Base-by-base conservation (phyloP, 2,113 vertebrate species). In the Nesogale talazaci region DNA sequence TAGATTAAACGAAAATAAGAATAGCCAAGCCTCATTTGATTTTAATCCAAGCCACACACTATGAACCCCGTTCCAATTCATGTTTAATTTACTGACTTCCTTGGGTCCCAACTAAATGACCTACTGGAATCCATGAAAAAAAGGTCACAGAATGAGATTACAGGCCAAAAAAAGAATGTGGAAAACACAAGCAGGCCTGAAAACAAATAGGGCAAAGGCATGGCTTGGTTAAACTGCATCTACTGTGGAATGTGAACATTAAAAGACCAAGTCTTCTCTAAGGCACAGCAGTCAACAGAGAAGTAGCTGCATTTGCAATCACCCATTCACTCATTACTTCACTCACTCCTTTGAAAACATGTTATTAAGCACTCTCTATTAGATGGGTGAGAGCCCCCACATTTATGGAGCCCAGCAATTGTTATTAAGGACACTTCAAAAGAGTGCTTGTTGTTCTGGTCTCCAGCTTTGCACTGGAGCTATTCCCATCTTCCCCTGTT, bases 151-250 rank as follows among this genome's bases (percentile, higher is more conserved):
- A 97, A 92, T 92, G 97, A 91, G 92, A 95, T 7, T 94, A 75
- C 78, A 96, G 95, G 96, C 96, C 94, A 97, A 86, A 93, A 91
- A 96, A 97, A 94, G 97, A 97, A 97, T 96, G 83, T 96, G 92
- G 95, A 98, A 97, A 97, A 84, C 76, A 86, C 72, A 95, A 80
- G 95, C 89, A 93, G 96, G 93, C 83, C 90, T 96, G 94, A 94
- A 97, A 98, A 97, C 92, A 97, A 94, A 95, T 0, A 0, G 52
- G 82, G 69, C 93, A 95, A 86, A 97, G 83, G 95, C 34, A 34
- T 4, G 6, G 92, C 83, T 98, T 96, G 84, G 83, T 92, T 92
- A 93, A 94, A 93, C 96, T 86, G 72, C 76, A 69, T 31, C 91
- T 97, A 63, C 88, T 88, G 65, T 93, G 82, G 91, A 97, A 97